Base-by-base conservation (phyloP, 1,140 invertebrate genomes). In the Anthonomus grandis region DNA sequence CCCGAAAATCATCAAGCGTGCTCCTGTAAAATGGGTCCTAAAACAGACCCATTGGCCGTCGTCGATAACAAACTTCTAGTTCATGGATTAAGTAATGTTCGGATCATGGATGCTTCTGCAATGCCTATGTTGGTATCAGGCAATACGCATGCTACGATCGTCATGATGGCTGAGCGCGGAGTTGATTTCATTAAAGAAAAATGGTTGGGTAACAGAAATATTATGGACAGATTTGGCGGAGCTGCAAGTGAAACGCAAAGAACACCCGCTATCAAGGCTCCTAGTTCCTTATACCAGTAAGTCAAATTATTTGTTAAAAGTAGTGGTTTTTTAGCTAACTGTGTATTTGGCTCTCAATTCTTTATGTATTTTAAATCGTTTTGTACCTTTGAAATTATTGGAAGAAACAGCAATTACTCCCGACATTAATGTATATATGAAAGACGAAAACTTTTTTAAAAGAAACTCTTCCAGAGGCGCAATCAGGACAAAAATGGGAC, bases 1-100 rank as follows among this genome's bases (percentile, higher is more conserved):
- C 85, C 88, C 0, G 87, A 93, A 72, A 92, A 92, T 67, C 90
- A 93, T 74, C 90, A 91, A 71, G 87, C 86, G 0, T 89, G 88
- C 3, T 87, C 86, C 5, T 90, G 87, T 69, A 86, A 82, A 73
- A 91, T 93, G 89, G 89, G 89, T 0, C 81, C 83, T 0, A 56
- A 75, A 0, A 77, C 78, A 0, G 88, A 91, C 69, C 78, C 79
- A 0, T 66, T 75, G 10, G 82, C 88, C 0, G 88, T 91, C 0
- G 86, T 91, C 0, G 85, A 90, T 67, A 78, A 81, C 31, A 74
- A 86, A 58, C 71, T 91, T 0, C 76, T 81, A 66, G 86, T 90
- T 0, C 78, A 85, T 64, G 88, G 88, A 0, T 74, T 90, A 2
- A 78, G 80, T 31, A 78, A 84, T 5, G 75, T 91, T 3, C 75